Evolutionary conservation across 2,113 vertebrate genomes (phyloP).

Genomic region (Sturnus vulgaris): DNA sequence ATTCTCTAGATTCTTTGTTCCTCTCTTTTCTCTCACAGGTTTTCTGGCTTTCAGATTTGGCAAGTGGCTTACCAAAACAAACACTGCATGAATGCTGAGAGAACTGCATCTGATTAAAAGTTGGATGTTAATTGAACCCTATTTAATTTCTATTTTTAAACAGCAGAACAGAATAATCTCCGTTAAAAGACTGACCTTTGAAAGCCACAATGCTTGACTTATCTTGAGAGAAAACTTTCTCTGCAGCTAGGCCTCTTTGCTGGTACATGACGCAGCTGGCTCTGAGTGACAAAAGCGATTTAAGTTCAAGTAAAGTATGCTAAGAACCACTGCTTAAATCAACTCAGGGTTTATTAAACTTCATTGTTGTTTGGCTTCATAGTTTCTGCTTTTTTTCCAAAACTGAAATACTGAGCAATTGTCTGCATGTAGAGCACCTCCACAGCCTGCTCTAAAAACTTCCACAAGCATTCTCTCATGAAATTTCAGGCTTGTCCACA

Average conservation of each 20-base stretch:
- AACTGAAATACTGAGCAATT: not conserved
- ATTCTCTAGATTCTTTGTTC: not conserved
- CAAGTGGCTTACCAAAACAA: conserved; percentile 33
- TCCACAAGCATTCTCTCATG: not conserved
- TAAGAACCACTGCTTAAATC: not conserved
- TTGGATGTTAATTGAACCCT: not conserved
- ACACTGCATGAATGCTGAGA: conserved; percentile 6
- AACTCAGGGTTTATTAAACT: not conserved
- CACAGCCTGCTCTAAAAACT: not conserved
- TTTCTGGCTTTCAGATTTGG: not conserved
- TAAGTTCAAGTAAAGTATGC: not conserved
- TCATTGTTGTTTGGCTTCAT: not conserved
- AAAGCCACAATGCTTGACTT: conserved; percentile 21
- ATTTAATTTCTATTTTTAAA: conserved; percentile 54
- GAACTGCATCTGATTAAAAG: conserved; percentile 48
- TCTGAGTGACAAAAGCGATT: not conserved
- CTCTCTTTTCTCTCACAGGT: not conserved
- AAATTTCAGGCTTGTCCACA: not conserved
- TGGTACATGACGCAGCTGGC: not conserved
- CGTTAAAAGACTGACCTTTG: conserved; percentile 49
- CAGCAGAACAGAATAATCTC: conserved; percentile 5
- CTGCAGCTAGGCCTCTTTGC: not conserved
- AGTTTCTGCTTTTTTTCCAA: not conserved
- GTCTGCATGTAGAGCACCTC: not conserved
- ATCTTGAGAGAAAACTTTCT: not conserved